These are phyloP conservation scores for Desmophyllum pertusum DNA, from an alignment of 92 coral and sea anemone species.

Conservation along the genomic window DNA sequence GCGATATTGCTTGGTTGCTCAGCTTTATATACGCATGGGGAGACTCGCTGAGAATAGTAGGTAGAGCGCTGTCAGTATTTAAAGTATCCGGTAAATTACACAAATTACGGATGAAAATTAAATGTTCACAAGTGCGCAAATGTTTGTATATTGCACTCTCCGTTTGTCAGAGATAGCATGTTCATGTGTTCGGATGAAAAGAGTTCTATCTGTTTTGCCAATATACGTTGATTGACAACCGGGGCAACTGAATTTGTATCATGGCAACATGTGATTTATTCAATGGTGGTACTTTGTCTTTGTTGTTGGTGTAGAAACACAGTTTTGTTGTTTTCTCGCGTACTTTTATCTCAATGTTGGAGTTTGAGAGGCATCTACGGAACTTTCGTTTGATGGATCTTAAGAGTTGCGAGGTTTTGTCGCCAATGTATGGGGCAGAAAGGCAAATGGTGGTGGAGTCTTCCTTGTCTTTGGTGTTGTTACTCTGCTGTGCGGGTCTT, in stretches of 20 bases:
- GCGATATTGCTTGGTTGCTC: no score
- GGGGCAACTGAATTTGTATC: conserved; percentile 40
- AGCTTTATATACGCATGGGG: no score
- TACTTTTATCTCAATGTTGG: conserved; percentile 19
- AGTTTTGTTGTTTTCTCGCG: conserved; percentile 19
- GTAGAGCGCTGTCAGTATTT: background rate
- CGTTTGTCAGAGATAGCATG: conserved; percentile 38
- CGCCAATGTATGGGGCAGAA: conserved; percentile 6
- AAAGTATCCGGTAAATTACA: conserved; percentile 17
- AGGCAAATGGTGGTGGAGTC: background rate
- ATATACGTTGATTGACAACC: conserved; percentile 7
- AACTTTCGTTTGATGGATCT: conserved; percentile 3
- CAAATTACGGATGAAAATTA: conserved; percentile 4
- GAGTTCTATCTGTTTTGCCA: conserved; percentile 19
- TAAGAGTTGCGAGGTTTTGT: background rate
- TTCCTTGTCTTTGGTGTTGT: conserved; percentile 15
- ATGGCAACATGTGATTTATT: conserved; percentile 28
- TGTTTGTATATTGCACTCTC: conserved; percentile 41
- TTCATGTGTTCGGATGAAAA: conserved; percentile 14
- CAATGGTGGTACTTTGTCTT: background rate
- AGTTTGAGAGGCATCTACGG: background rate
- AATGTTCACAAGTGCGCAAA: conserved; percentile 3
- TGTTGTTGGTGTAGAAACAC: conserved; percentile 25
- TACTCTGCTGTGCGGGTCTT: background rate
- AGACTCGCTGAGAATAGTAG: no score